These are phyloP conservation scores for Cylas formicarius DNA, from an alignment of 1,140 invertebrate species.

Conservation along the genomic window DNA sequence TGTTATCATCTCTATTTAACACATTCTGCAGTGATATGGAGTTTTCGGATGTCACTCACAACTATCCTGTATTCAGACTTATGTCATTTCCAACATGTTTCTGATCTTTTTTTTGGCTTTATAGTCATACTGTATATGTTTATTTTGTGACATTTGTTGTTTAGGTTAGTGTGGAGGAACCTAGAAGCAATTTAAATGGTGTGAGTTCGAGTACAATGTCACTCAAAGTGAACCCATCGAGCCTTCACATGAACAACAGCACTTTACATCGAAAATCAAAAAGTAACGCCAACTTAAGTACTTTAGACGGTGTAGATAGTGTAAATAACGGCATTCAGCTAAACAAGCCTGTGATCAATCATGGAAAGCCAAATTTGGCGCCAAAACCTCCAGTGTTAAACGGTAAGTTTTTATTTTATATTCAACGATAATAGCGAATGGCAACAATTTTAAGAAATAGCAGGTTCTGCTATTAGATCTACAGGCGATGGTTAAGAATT, in stretches of 20 bases:
- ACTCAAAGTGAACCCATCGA: constrained; percentile 18
- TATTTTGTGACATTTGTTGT: constrained; percentile 1
- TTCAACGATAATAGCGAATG: no score
- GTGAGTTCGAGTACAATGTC: constrained; percentile 21
- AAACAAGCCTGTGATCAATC: constrained; percentile 36
- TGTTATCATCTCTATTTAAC: no score
- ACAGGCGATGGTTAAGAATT: neutral
- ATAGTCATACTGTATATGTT: neutral
- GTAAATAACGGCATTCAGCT: constrained; percentile 20
- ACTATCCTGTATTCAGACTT: no score
- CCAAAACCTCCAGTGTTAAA: constrained; percentile 47
- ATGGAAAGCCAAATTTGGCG: constrained; percentile 51
- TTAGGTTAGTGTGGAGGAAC: constrained; percentile 16
- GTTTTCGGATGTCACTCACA: no score
- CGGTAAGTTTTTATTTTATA: constrained; percentile 41
- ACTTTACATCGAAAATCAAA: constrained; percentile 36
- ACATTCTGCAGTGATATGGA: no score
- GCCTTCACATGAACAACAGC: constrained; percentile 25
- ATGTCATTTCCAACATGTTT: no score
- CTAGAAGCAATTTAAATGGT: constrained; percentile 20
- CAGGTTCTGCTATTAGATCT: no score
- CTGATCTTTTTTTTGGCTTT: neutral
- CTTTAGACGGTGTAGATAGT: constrained; percentile 26
- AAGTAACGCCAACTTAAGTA: constrained; percentile 36
- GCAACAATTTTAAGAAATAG: neutral